Percentiles rank a stretch among this genome's conserved stretches.
These are phyloP conservation scores for Trogon surrucura DNA, from an alignment of 2,113 vertebrate genomes.

Conservation along the genomic window DNA sequence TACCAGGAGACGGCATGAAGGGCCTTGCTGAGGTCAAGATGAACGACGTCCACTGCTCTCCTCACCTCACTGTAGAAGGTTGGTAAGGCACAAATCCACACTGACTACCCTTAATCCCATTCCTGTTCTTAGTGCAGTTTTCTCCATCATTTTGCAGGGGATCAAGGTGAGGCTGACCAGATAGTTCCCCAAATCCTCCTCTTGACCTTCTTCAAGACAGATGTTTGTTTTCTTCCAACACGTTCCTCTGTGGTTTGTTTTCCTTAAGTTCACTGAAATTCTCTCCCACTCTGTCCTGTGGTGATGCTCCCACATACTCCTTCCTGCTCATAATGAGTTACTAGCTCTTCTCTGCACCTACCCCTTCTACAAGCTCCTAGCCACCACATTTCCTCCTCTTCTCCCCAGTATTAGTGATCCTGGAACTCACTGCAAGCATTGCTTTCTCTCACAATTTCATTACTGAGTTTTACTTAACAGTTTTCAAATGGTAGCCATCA, in stretches of 20 bases:
- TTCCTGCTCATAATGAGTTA: not conserved
- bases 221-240: not conserved
- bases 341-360: not conserved
- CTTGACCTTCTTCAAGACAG: not conserved
- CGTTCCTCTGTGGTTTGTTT: not conserved
- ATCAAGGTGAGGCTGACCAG: not conserved
- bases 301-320: accelerated
- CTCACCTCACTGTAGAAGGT: not conserved
- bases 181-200: not conserved
- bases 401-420: not conserved
- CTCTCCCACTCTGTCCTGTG: not conserved
- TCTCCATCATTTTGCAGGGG: not conserved
- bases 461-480: not conserved
- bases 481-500: not conserved
- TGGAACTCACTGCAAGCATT: not conserved
- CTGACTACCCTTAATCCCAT: not conserved
- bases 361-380: not conserved
- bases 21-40: not conserved
- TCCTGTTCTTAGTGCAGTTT: not conserved
- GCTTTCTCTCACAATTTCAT: not conserved
- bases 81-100: not conserved
- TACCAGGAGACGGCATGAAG: not conserved
- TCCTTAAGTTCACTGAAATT: not conserved
- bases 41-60: not conserved
- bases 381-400: not conserved